Evolutionary conservation across 64 coral and sea anemone genomes (phyloP), one percentile per base, ranked within the genome.

Genomic region (Stylophora pistillata): DNA sequence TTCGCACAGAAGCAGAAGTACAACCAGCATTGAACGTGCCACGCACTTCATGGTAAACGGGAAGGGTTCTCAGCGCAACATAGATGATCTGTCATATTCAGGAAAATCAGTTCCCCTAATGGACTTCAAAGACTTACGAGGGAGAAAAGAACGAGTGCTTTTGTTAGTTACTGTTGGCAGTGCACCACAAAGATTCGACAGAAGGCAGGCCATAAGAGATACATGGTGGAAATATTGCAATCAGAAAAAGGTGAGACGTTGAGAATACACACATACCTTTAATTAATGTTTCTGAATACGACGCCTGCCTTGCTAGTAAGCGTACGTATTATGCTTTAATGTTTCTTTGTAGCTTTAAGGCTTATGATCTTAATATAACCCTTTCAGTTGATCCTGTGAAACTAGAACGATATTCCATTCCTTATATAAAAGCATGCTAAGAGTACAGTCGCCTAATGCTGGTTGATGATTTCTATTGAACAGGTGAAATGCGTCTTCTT

Each of bases 401-500:
- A 47, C 37, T 47, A 47, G 37, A 47, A 47, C 37, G 37, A 7
- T 47, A 47, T 47, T 47, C 37, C 37, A 47, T 47, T 47, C 37
- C 37, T 47, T 47, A 47, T 4, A 47, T 47, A 7, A 47, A 7
- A 47, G 7, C 37, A 47, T 7, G 37, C 37, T 7, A 47, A 4
- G 37, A 47, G 37, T 47, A 47, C 37, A 47, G 37, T 11, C 9
- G 26, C 5, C 64, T 68, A 68, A 13, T 60, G 26, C 21, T 28
- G 20, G 21, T 5, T 68, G 23, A 5, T 64, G 3, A 23, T 66
- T 47, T 65, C 11, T 25, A 7, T 63, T 20, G 1, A 68, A 68
- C 47, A 87, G 85, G 85, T 87, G 14, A 59, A 74, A 41, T 74
- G 85, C 26, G 85, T 87, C 10, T 87, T 87, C 21, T 27, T 87